phyloP scores from a whole-genome alignment of 2,888 invertebrate genomes.

The Scrobipalpa costella region DNA sequence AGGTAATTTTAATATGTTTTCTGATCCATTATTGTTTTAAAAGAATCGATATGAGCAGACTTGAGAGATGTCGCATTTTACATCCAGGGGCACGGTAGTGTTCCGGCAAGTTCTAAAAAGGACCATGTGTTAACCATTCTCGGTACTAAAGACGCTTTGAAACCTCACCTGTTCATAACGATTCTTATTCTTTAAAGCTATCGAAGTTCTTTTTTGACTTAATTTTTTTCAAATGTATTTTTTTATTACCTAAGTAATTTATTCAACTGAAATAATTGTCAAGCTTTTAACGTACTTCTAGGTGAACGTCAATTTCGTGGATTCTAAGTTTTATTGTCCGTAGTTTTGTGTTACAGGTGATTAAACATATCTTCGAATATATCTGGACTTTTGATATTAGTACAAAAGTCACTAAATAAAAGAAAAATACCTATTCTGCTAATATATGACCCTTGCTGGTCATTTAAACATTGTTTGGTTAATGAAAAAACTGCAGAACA shows the following conservation, averaged over 20 bases:
- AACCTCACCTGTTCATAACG: neutral
- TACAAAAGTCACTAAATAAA: neutral
- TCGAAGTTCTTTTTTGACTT: slow-evolving; percentile 27
- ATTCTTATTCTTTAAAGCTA: neutral
- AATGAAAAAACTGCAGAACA: neutral
- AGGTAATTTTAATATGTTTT: slow-evolving; percentile 53
- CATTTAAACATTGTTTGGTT: neutral
- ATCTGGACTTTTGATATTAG: neutral
- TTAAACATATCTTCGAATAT: slow-evolving; percentile 68
- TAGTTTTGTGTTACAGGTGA: slow-evolving; percentile 73
- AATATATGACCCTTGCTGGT: too few species aligned
- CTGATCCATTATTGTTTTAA: slow-evolving; percentile 48
- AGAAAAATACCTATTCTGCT: neutral
- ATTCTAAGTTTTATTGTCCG: slow-evolving; percentile 50
- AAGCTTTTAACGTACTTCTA: slow-evolving; percentile 68
- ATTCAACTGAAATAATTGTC: slow-evolving; percentile 42
- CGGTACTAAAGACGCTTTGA: neutral
- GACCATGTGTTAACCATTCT: neutral
- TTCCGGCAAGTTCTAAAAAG: neutral
- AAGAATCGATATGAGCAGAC: slow-evolving; percentile 27
- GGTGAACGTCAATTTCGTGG: slow-evolving; percentile 69
- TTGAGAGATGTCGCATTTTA: neutral
- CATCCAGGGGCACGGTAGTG: slow-evolving; percentile 2
- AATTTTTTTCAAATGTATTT: slow-evolving; percentile 36
- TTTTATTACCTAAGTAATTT: slow-evolving; percentile 62